Conservation (phyloP, 2,113 vertebrate genomes). For the Ondatra zibethicus region DNA sequence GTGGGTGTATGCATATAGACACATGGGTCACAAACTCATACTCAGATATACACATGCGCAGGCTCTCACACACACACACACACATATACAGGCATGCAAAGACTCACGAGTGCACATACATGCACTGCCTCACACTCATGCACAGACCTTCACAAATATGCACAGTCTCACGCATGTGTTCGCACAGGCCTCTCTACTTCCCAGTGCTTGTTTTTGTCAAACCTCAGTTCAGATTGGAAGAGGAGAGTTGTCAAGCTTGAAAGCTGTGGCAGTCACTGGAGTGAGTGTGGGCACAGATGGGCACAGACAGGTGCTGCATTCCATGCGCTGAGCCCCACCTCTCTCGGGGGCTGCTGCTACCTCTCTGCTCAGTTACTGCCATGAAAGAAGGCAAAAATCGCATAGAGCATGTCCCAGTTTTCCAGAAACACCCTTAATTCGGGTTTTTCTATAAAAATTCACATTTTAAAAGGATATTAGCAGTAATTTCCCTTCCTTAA, state of each 20-base stretch:
- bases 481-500: neutral
- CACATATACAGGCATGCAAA: neutral
- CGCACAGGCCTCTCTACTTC: fast-evolving
- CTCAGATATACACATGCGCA: neutral
- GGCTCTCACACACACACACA: neutral
- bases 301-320: too few species aligned
- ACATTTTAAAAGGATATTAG: neutral
- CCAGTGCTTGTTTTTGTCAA: fast-evolving
- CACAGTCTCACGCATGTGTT: neutral
- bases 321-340: fast-evolving
- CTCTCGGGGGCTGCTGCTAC: fast-evolving
- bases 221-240: neutral
- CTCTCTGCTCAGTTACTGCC: fast-evolving
- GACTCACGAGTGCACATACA: neutral
- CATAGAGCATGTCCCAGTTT: fast-evolving
- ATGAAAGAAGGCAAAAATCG: neutral
- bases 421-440: neutral
- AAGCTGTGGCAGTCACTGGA: neutral
- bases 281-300: fast-evolving
- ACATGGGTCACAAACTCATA: neutral
- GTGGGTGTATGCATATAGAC: neutral
- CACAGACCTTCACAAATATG: fast-evolving
- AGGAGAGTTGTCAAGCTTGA: neutral
- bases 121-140: too few species aligned
- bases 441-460: neutral